A percentile compares a stretch with the other conserved stretches of the same genome.
Conservation (phyloP, 2,888 invertebrate species). For the Aphrophora alni region DNA sequence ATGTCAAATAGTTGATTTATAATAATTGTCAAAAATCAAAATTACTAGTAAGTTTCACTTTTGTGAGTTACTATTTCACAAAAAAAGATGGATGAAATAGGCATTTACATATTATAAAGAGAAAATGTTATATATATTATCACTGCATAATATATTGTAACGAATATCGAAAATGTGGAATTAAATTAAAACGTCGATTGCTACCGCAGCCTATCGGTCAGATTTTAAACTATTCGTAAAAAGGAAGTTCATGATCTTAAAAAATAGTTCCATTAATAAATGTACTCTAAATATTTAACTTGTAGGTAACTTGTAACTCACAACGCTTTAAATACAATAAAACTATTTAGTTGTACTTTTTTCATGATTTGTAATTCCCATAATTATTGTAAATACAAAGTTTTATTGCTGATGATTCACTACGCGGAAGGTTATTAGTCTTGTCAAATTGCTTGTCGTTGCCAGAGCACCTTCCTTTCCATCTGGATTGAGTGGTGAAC, state of each 20-base stretch:
- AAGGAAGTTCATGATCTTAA: not conserved
- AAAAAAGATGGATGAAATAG: no score
- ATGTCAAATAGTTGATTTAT: no score
- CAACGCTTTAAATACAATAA: no score
- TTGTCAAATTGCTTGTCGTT: constrained; percentile 26
- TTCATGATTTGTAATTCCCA: not conserved
- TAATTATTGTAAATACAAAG: not conserved
- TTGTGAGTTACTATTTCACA: no score
- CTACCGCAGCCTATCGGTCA: not conserved
- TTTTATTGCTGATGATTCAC: constrained; percentile 19
- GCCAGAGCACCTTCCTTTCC: constrained; percentile 35
- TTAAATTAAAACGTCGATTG: not conserved
- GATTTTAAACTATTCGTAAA: not conserved
- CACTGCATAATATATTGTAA: no score
- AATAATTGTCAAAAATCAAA: no score
- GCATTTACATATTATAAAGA: no score
- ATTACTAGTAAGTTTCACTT: no score
- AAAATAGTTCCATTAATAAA: not conserved
- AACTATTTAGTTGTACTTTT: no score
- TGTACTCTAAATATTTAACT: not conserved
- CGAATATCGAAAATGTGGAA: no score
- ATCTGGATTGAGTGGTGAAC: constrained; percentile 27
- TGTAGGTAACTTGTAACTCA: no score
- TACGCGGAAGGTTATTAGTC: constrained; percentile 18
- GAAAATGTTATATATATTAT: no score